Evolutionary conservation across 2,888 invertebrate species (phyloP), one percentile per base, ranked within the genome.

Genomic region (Aplocera efformata): DNA sequence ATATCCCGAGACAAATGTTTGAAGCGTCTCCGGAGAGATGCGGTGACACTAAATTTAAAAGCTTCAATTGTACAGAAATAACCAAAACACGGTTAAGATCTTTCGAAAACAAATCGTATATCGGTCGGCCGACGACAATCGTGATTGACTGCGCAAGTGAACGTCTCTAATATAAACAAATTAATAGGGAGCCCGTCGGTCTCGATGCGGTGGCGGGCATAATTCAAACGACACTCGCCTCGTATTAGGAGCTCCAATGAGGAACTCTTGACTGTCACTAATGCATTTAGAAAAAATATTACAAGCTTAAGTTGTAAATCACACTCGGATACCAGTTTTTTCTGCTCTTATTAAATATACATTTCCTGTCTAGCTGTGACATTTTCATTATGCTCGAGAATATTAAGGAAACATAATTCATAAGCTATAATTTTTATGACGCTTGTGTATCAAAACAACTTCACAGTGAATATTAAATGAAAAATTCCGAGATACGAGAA

Each of bases 11-110:
- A 88, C 86, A 85, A 88, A 88, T 86, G 85, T 79, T 81, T 72
- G 69, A 34, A 77, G 70, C 82, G 82, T 83, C 86, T 82, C 84
- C 71, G 59, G 82, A 77, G 86, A 84, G 79, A 72, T 78, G 84
- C 83, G 83, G 84, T 80, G 85, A 83, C 86, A 88, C 85, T 86
- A 82, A 80, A 88, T 88, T 85, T 88, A 84, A 85, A 84, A 83
- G 85, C 85, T 77, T 82, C 85, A 80, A 86, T 85, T 83, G 86
- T 82, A 86, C 86, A 79, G 81, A 84, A 88, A 88, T 86, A 86
- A 85, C 84, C 77, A 75, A 77, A 84, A 85, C 85, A 85, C 79
- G 83, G 85, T 84, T 85, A 81, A 79, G 84, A 86, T 84, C 86
- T 86, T 84, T 83, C 61, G 79, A 80, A 84, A 86, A 88, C 86